phyloP scores from a whole-genome alignment of 2,113 vertebrate species.

The Myotis davidii region DNA sequence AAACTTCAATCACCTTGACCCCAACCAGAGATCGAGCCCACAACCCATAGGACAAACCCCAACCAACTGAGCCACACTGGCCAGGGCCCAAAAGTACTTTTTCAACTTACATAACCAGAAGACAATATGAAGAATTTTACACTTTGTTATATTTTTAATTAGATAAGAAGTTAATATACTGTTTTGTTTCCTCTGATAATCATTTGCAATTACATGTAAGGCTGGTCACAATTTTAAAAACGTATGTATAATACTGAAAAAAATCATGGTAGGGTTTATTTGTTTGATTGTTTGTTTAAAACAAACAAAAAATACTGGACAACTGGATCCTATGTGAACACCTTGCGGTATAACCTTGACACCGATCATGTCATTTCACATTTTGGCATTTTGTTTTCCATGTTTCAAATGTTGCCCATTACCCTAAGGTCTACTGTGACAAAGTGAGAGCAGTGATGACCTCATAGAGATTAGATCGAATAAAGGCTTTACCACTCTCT shows the following conservation, averaged over 20 bases:
- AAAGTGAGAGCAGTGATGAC: background rate
- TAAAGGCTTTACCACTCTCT: background rate
- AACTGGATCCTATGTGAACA: background rate
- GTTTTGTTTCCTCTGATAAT: background rate
- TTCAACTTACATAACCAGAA: background rate
- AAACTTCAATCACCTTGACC: background rate
- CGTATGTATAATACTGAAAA: background rate
- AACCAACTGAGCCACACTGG: background rate
- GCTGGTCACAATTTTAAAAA: background rate
- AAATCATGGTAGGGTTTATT: background rate
- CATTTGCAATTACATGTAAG: conserved; percentile 5
- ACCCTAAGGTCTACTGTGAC: background rate
- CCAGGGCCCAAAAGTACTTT: background rate
- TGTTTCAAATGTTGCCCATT: background rate
- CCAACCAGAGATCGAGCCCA: background rate
- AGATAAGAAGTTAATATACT: conserved; percentile 20
- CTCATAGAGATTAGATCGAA: background rate
- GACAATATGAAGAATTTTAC: conserved; percentile 1
- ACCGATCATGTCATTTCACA: background rate
- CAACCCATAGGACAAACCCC: background rate
- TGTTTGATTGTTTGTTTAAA: background rate
- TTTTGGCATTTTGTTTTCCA: background rate
- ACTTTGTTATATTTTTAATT: conserved; percentile 5
- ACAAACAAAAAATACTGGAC: background rate
- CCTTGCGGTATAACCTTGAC: background rate